phyloP scores from a whole-genome alignment of 2,797 vertebrate genomes.

The Hemitrygon akajei region DNA sequence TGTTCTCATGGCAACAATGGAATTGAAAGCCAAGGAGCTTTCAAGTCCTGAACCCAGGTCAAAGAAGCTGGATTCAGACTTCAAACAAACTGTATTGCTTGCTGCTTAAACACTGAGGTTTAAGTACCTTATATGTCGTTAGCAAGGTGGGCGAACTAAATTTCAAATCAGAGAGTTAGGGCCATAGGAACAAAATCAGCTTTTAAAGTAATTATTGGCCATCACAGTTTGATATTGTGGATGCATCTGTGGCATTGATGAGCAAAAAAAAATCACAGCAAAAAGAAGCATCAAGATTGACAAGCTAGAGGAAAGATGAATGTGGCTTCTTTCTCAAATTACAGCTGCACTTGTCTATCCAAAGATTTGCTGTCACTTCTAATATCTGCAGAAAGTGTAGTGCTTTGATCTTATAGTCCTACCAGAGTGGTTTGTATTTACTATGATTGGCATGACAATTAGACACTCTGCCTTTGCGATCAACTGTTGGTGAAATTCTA shows the following conservation, averaged over 20 bases:
- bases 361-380: constrained; percentile 25
- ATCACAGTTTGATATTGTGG: neutral
- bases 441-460: neutral
- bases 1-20: constrained; percentile 19
- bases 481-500: constrained; percentile 3
- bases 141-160: neutral
- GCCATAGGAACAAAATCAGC: neutral
- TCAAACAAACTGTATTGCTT: neutral
- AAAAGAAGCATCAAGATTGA: neutral
- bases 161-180: neutral
- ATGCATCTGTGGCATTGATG: neutral
- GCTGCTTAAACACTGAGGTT: neutral
- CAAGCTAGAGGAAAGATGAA: neutral
- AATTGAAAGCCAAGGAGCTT: neutral
- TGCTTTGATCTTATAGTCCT: neutral
- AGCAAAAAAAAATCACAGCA: too few species aligned
- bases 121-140: neutral
- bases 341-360: neutral
- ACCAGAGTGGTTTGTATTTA: neutral
- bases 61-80: neutral
- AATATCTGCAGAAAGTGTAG: neutral
- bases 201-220: neutral
- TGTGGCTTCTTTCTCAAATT: neutral
- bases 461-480: neutral
- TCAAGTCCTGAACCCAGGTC: neutral